A percentile compares a stretch with the other conserved stretches of the same genome.
Evolutionary conservation across 2,888 invertebrate species (phyloP).

Genomic region (Troides aeacus): DNA sequence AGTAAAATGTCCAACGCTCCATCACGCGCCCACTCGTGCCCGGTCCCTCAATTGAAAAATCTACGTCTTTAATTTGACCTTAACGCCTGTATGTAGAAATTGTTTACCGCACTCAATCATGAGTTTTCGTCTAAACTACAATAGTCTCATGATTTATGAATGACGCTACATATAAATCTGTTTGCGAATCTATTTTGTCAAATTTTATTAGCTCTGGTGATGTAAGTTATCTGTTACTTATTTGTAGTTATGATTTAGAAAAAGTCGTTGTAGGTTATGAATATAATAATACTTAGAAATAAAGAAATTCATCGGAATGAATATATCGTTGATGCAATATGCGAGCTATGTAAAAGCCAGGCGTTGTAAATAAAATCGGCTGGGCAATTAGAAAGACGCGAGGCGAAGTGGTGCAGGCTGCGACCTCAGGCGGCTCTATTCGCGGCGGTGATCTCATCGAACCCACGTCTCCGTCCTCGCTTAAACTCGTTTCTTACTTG

Average conservation of each 20-base stretch:
- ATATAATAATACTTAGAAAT: neutral
- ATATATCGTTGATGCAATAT: neutral
- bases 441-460: slow-evolving; percentile 74
- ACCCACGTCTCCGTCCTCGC: slow-evolving; percentile 72
- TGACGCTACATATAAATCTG: too few species aligned
- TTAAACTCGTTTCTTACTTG: slow-evolving; percentile 76
- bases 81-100: slow-evolving; percentile 49
- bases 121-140: neutral
- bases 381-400: slow-evolving; percentile 71
- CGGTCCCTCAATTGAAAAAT: slow-evolving; percentile 67
- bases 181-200: too few species aligned
- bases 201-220: too few species aligned
- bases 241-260: neutral
- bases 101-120: slow-evolving; percentile 6
- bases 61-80: slow-evolving; percentile 64
- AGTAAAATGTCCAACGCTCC: slow-evolving; percentile 51
- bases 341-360: neutral
- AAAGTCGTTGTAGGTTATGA: neutral
- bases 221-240: too few species aligned
- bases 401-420: slow-evolving; percentile 68
- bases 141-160: too few species aligned
- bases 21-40: slow-evolving; percentile 60
- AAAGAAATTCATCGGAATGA: neutral
- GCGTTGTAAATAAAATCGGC: slow-evolving; percentile 57
- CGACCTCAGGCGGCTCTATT: slow-evolving; percentile 70